Evolutionary conservation across 2,888 invertebrate genomes (phyloP).

Genomic region (Phaonia tiefii): DNA sequence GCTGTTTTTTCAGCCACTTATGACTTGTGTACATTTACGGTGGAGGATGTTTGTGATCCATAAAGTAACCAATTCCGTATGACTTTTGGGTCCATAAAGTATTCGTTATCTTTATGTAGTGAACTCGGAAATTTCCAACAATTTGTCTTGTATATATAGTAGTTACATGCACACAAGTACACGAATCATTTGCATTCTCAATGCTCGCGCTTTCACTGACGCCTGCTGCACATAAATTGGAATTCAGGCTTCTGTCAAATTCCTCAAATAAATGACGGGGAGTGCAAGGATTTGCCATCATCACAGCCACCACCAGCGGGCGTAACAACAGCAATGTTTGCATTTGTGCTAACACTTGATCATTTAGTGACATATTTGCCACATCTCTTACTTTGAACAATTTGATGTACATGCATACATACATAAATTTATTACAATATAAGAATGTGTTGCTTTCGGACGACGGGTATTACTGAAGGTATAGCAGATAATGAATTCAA

Average conservation of each 20-base stretch:
- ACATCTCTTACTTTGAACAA: constrained; percentile 56
- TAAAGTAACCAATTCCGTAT: too few relatives aligned
- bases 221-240: not conserved
- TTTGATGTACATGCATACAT: constrained; percentile 14
- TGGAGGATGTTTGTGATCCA: too few relatives aligned
- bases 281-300: constrained; percentile 55
- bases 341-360: constrained; percentile 64
- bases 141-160: constrained; percentile 48
- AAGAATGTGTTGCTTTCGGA: not conserved
- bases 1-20: too few relatives aligned
- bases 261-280: not conserved
- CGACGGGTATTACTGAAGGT: constrained; percentile 4
- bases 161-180: constrained; percentile 34
- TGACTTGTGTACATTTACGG: too few relatives aligned
- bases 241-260: not conserved
- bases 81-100: constrained; percentile 35
- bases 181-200: constrained; percentile 21
- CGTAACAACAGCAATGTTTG: constrained; percentile 16
- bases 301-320: not conserved
- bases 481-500: too few relatives aligned
- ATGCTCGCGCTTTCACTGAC: not conserved
- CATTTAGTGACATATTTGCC: constrained; percentile 65
- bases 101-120: constrained; percentile 55
- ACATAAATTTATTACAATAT: too few relatives aligned
- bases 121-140: constrained; percentile 59